Evolutionary conservation across 2,797 vertebrate species (phyloP).

Genomic region (Sebastes melanostomus): DNA sequence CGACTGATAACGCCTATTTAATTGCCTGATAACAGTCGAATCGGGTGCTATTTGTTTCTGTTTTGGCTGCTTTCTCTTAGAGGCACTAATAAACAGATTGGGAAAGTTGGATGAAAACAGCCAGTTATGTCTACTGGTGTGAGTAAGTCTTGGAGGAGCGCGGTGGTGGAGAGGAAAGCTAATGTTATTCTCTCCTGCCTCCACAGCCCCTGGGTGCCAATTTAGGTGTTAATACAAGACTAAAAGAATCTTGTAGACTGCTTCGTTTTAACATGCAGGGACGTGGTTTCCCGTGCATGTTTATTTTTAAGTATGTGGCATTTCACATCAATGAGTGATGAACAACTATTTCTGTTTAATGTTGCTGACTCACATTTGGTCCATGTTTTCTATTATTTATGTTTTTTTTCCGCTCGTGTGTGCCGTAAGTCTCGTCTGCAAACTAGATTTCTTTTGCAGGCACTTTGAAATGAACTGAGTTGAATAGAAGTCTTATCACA

Average conservation of each 20-base stretch:
- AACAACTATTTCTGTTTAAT: constrained; percentile 1
- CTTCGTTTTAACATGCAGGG: not conserved
- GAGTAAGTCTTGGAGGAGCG: not conserved
- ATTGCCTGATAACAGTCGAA: no score
- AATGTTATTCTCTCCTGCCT: constrained; percentile 5
- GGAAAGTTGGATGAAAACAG: constrained; percentile 8
- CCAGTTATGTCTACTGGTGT: constrained; percentile 12
- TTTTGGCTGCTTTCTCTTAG: not conserved
- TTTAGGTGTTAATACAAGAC: constrained; percentile 25
- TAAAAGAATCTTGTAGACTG: constrained; percentile 1
- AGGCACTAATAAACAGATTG: constrained; percentile 10
- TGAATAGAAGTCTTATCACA: constrained; percentile 14
- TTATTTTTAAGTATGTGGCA: not conserved
- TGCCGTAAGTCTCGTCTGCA: constrained; percentile 11
- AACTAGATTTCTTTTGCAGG: constrained; percentile 8
- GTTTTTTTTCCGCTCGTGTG: not conserved
- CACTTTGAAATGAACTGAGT: not conserved
- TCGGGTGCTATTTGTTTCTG: not conserved
- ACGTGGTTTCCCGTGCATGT: not conserved
- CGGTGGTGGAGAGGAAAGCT: constrained; percentile 15
- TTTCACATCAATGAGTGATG: constrained; percentile 15
- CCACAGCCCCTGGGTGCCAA: constrained; percentile 4
- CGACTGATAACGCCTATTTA: no score
- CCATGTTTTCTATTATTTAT: constrained; percentile 3
- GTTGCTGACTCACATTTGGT: not conserved